These are phyloP conservation scores for Triops cancriformis DNA, from an alignment of 1,140 invertebrate genomes.

Conservation along the genomic window DNA sequence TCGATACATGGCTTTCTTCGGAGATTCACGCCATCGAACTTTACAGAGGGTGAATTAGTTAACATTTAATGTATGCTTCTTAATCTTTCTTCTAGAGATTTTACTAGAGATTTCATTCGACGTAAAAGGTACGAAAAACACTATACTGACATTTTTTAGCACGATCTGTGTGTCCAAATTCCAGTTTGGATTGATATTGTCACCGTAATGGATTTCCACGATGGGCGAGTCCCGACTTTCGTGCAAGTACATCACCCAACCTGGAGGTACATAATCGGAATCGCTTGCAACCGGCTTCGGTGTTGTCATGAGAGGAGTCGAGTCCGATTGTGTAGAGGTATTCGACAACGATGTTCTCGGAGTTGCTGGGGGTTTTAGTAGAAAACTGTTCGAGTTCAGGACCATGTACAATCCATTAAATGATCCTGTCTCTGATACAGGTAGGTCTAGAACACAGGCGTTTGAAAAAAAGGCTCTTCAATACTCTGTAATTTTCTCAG, in stretches of 20 bases:
- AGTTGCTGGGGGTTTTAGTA: neutral
- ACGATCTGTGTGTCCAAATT: slow-evolving; percentile 15
- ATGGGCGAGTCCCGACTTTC: neutral
- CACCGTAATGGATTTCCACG: slow-evolving; percentile 9
- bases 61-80: no score
- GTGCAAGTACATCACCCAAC: slow-evolving; percentile 8
- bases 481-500: no score
- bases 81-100: no score
- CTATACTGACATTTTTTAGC: neutral
- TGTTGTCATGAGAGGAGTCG: neutral
- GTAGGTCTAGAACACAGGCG: no score
- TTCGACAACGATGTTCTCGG: neutral
- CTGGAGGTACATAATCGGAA: neutral
- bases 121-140: no score
- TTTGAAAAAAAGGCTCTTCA: no score
- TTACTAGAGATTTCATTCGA: no score
- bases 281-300: neutral
- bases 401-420: slow-evolving; percentile 25
- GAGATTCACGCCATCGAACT: slow-evolving; percentile 22
- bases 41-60: no score
- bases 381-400: neutral
- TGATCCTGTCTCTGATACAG: slow-evolving; percentile 20
- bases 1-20: slow-evolving; percentile 19
- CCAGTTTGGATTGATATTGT: slow-evolving; percentile 16
- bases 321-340: neutral